Conservation (phyloP, 2,888 invertebrate species). For the Xylophagus ater region DNA sequence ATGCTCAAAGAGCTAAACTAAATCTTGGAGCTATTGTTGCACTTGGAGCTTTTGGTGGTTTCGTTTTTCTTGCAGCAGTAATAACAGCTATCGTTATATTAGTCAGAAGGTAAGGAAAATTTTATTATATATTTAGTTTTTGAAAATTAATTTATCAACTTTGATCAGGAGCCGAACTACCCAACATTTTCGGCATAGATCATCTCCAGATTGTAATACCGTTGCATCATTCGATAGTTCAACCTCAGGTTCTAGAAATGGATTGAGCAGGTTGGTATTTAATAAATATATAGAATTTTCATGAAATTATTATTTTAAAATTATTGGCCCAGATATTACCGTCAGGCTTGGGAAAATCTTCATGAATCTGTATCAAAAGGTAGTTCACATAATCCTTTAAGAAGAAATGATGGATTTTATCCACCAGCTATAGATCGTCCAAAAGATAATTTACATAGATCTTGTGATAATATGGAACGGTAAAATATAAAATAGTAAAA, state of each 20-base stretch:
- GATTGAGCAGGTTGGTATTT: constrained; percentile 55
- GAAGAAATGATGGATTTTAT: constrained; percentile 61
- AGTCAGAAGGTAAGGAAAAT: constrained; percentile 64
- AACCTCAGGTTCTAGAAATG: constrained; percentile 71
- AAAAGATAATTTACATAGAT: constrained; percentile 37
- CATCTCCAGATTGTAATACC: constrained; percentile 82
- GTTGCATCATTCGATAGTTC: constrained; percentile 83
- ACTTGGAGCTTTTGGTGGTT: constrained; percentile 79
- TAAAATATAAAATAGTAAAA: constrained; percentile 17
- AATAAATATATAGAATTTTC: not conserved
- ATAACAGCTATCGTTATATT: constrained; percentile 81
- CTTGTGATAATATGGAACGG: constrained; percentile 38
- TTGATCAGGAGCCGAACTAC: constrained; percentile 60
- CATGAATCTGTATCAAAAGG: constrained; percentile 64
- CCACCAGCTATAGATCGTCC: constrained; percentile 44
- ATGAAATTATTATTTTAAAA: not conserved
- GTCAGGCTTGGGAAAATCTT: constrained; percentile 87
- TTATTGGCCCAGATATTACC: constrained; percentile 52
- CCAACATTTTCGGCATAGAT: constrained; percentile 79
- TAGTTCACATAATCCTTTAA: constrained; percentile 46
- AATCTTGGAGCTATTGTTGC: constrained; percentile 82
- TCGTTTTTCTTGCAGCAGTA: constrained; percentile 79
- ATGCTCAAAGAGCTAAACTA: constrained; percentile 49
- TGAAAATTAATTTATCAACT: constrained; percentile 10
- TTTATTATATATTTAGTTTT: not conserved